phyloP scores from a whole-genome alignment of 2,113 vertebrate species.

The Otocyon megalotis region DNA sequence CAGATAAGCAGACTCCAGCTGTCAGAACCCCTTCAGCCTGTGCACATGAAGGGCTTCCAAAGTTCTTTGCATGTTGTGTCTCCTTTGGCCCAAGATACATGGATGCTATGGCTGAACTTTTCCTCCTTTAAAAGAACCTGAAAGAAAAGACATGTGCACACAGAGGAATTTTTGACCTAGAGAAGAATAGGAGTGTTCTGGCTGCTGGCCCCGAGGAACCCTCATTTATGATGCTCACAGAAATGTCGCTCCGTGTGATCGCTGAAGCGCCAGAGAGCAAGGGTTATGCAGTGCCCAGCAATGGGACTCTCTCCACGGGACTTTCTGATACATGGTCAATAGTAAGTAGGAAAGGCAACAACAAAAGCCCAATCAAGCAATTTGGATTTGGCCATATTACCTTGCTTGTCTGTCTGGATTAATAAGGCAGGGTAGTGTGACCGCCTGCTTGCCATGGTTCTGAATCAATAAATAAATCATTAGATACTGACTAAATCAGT shows the following conservation, averaged over 20 bases:
- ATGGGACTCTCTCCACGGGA: fast-evolving
- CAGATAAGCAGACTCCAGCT: neutral
- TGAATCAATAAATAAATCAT: neutral
- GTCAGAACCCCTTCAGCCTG: too few species aligned
- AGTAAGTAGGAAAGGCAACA: neutral
- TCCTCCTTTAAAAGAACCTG: neutral
- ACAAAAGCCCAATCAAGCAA: neutral
- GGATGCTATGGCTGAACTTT: neutral
- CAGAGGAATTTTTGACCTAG: neutral
- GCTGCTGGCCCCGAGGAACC: neutral
- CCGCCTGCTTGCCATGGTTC: neutral
- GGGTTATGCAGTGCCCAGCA: too few species aligned
- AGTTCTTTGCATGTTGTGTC: neutral
- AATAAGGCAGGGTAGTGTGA: neutral
- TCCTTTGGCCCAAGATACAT: neutral
- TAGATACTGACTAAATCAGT: neutral
- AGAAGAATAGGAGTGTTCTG: neutral
- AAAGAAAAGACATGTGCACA: neutral
- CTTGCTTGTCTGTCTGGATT: neutral
- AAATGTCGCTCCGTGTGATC: fast-evolving
- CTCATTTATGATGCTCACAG: neutral
- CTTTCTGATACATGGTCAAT: neutral
- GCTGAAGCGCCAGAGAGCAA: fast-evolving
- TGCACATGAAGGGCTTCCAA: too few species aligned
- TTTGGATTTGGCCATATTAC: neutral